Evolutionary conservation across 2,113 vertebrate genomes (phyloP).

Genomic region (Rallus limicola): DNA sequence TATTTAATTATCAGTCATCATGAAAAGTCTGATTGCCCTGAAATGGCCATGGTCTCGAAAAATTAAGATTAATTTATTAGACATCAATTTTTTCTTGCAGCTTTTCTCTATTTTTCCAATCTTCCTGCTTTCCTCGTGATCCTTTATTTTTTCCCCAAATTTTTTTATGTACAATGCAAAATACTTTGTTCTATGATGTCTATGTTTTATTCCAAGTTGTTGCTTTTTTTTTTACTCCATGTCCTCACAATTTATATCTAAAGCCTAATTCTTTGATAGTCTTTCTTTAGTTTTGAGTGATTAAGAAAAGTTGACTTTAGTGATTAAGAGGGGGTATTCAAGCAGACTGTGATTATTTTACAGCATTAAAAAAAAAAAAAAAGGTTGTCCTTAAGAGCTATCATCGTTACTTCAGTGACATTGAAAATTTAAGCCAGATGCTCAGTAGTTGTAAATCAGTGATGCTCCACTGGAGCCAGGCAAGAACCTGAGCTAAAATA

Average conservation of each 20-base stretch:
- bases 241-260: background rate
- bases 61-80: background rate
- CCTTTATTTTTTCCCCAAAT: background rate
- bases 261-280: background rate
- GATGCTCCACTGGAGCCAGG: background rate
- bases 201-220: background rate
- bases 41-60: background rate
- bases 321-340: background rate
- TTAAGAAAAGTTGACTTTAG: background rate
- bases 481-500: background rate
- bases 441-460: background rate
- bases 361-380: background rate
- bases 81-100: background rate
- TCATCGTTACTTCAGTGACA: background rate
- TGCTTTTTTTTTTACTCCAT: background rate
- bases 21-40: background rate
- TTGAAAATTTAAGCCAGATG: background rate
- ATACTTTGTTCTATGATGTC: background rate
- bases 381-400: background rate
- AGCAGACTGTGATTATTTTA: background rate
- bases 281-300: background rate
- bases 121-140: background rate
- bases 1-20: background rate
- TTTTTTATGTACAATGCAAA: background rate
- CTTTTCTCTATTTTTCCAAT: background rate